phyloP scores from a whole-genome alignment of 2,113 vertebrate genomes.

The Bubalus kerabau region DNA sequence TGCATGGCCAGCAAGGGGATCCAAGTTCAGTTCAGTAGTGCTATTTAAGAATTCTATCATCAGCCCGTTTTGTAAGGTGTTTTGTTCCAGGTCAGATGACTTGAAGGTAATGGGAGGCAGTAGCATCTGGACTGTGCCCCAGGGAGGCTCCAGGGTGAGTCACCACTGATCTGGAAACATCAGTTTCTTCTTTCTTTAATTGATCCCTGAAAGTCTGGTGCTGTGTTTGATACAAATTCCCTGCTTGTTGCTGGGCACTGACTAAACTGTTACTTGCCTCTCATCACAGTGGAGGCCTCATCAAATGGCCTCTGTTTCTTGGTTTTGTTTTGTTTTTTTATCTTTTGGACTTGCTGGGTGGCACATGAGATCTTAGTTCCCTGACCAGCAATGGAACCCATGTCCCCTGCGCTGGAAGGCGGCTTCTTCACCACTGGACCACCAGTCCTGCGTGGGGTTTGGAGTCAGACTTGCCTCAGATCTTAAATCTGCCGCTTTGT shows the following conservation, averaged over 20 bases:
- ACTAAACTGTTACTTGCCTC: not conserved
- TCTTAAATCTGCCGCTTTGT: not conserved
- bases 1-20: not conserved
- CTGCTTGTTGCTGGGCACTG: not conserved
- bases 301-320: not conserved
- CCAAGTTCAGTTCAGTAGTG: too few species aligned
- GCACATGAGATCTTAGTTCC: not conserved
- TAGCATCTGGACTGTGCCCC: not conserved
- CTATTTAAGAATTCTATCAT: accelerated
- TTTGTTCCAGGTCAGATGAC: not conserved
- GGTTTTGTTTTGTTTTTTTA: not conserved
- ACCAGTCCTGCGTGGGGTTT: not conserved
- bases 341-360: not conserved
- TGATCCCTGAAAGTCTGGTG: not conserved
- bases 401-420: not conserved
- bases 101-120: not conserved
- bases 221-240: not conserved
- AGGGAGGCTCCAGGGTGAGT: not conserved
- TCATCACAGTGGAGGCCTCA: not conserved
- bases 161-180: accelerated
- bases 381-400: not conserved
- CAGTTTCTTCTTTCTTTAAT: not conserved
- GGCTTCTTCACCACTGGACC: not conserved
- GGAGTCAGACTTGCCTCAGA: not conserved
- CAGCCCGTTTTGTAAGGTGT: not conserved